Conservation (phyloP, 2,797 vertebrate species). For the Lepus oiostolus region DNA sequence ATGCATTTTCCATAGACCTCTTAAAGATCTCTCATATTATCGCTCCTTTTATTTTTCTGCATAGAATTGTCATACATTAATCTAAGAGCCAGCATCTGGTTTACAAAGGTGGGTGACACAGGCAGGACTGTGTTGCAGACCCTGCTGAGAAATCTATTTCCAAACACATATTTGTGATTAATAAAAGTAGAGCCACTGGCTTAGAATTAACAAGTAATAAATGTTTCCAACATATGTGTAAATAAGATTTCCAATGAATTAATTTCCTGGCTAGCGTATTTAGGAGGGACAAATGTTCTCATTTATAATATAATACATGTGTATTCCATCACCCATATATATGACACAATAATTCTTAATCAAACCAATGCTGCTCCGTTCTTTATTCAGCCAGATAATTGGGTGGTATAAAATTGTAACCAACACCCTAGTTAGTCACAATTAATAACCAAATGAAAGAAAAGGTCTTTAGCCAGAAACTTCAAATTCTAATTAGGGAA, state of each 20-base stretch:
- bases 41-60: neutral
- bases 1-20: no score
- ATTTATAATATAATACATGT: conserved; percentile 56
- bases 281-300: conserved; percentile 54
- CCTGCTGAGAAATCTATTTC: neutral
- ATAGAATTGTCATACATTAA: neutral
- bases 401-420: conserved; percentile 46
- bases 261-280: conserved; percentile 48
- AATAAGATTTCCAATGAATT: conserved; percentile 53
- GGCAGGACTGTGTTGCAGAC: neutral
- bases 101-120: neutral
- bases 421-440: conserved; percentile 24
- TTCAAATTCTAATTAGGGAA: conserved; percentile 59
- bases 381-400: conserved; percentile 50
- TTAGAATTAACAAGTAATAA: conserved; percentile 65
- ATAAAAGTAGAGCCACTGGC: conserved; percentile 15
- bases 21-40: neutral
- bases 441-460: conserved; percentile 60
- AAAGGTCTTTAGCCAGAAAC: conserved; percentile 54
- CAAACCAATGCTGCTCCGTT: neutral
- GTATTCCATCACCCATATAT: neutral
- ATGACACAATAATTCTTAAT: conserved; percentile 50
- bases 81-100: neutral
- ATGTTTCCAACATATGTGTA: conserved; percentile 54
- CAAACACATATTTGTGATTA: conserved; percentile 11